phyloP scores from a whole-genome alignment of 2,113 vertebrate genomes.

The Phylloscopus trochiloides region DNA sequence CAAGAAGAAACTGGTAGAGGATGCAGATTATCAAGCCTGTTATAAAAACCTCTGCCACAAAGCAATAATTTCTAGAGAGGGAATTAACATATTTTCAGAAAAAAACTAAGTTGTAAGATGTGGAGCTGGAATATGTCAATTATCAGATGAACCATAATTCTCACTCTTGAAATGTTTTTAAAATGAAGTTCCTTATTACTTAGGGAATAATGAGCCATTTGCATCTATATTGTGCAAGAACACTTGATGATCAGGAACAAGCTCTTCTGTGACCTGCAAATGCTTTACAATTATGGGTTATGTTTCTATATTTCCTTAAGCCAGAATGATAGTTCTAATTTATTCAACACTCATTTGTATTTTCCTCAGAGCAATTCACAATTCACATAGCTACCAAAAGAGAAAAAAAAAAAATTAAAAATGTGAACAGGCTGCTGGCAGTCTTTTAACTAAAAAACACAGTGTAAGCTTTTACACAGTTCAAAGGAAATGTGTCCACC shows the following conservation, averaged over 20 bases:
- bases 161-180: not conserved
- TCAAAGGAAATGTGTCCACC: not conserved
- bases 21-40: not conserved
- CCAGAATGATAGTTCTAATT: not conserved
- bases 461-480: not conserved
- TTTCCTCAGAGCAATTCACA: not conserved
- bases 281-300: not conserved
- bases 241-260: not conserved
- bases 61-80: not conserved
- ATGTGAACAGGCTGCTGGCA: not conserved
- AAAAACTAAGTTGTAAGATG: not conserved
- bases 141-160: not conserved
- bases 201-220: not conserved
- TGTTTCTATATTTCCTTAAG: not conserved
- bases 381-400: not conserved
- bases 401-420: not conserved
- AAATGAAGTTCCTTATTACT: not conserved
- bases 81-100: not conserved
- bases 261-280: not conserved
- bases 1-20: not conserved
- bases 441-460: not conserved
- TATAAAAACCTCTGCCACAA: not conserved
- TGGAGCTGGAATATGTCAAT: not conserved
- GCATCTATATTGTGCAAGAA: not conserved
- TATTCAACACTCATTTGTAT: not conserved